Conservation (phyloP, 2,888 invertebrate species). For the Rotaria socialis region DNA sequence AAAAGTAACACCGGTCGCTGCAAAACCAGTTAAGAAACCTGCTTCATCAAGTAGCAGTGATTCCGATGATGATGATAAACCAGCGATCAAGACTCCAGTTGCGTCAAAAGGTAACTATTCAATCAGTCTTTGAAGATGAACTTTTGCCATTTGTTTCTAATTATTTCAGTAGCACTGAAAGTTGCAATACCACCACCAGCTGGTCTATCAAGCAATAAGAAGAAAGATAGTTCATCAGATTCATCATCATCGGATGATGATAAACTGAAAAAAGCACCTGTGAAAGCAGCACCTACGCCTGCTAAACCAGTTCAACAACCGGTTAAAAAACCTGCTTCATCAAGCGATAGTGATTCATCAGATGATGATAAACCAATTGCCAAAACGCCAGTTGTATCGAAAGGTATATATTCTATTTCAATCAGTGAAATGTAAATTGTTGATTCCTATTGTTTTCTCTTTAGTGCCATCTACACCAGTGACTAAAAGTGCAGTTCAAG, state of each 20-base stretch:
- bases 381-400: background rate
- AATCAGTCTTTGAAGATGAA: too few species aligned
- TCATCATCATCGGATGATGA: background rate
- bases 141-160: too few species aligned
- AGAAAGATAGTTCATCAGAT: background rate
- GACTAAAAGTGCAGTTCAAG: too few species aligned
- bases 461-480: too few species aligned
- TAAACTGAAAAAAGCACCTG: background rate
- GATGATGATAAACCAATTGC: background rate
- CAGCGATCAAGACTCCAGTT: background rate
- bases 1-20: background rate
- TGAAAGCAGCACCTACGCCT: background rate
- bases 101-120: too few species aligned
- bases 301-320: background rate
- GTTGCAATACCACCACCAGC: too few species aligned
- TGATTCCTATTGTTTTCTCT: too few species aligned
- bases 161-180: too few species aligned
- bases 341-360: background rate
- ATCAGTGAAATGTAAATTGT: too few species aligned
- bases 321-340: constrained; percentile 10
- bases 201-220: background rate
- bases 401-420: too few species aligned
- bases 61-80: background rate
- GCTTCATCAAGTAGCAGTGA: constrained; percentile 1
- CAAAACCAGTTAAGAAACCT: background rate